Conservation (phyloP, 2,797 vertebrate species). For the Tapirus indicus region DNA sequence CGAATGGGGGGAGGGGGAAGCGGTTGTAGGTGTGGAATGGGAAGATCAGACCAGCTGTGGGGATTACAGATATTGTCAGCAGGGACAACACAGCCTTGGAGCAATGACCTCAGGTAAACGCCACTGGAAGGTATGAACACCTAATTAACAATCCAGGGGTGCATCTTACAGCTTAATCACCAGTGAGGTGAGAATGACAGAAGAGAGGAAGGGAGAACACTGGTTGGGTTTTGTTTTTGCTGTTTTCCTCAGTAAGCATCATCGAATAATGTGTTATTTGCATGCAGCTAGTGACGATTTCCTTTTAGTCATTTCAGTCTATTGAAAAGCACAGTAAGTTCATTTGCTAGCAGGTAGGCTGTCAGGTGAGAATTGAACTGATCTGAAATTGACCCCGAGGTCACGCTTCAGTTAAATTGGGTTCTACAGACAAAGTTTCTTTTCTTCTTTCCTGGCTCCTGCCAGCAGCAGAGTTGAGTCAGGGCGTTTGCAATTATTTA, state of each 20-base stretch:
- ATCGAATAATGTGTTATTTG: conserved; percentile 81
- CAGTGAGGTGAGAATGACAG: conserved; percentile 79
- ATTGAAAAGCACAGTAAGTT: conserved; percentile 82
- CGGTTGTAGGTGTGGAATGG: conserved; percentile 78
- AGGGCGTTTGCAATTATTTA: conserved; percentile 80
- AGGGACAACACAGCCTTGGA: conserved; percentile 77
- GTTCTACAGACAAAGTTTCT: conserved; percentile 81
- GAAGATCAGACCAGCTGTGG: conserved; percentile 80
- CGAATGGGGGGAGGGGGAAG: conserved; percentile 51
- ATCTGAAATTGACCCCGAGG: conserved; percentile 84
- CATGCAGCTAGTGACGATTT: conserved; percentile 78
- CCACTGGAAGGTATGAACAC: conserved; percentile 85
- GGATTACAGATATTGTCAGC: conserved; percentile 82
- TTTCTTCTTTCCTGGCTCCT: conserved; percentile 75
- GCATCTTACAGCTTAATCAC: conserved; percentile 82
- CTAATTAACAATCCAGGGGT: conserved; percentile 84
- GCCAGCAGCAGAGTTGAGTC: conserved; percentile 71
- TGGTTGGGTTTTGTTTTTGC: conserved; percentile 28
- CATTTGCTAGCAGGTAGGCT: conserved; percentile 85
- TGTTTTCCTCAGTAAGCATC: conserved; percentile 69
- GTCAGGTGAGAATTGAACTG: conserved; percentile 87
- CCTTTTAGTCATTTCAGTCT: conserved; percentile 80
- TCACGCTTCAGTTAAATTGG: conserved; percentile 85
- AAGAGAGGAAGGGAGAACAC: conserved; percentile 73
- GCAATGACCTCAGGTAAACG: conserved; percentile 83